Percentiles rank a stretch among this genome's conserved stretches.
phyloP scores from a whole-genome alignment of 2,888 invertebrate genomes.

The Hirtodrosophila trivittata region DNA sequence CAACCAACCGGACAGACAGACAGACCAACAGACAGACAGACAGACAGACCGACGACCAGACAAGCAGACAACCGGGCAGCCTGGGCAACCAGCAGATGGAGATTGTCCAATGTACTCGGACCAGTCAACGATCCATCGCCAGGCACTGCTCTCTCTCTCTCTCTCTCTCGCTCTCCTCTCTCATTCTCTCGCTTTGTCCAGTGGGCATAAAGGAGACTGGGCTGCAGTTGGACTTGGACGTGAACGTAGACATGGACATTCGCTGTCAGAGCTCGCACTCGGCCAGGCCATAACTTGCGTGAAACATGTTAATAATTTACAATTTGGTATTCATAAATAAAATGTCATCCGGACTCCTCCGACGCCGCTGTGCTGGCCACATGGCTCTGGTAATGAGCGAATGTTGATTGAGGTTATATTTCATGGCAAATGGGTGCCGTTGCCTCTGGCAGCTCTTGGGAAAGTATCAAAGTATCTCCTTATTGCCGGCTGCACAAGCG shows the following conservation, averaged over 20 bases:
- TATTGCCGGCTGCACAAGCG: constrained; percentile 31
- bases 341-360: constrained; percentile 75
- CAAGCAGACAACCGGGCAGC: background rate
- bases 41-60: no score
- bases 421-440: constrained; percentile 76
- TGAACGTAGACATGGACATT: constrained; percentile 44
- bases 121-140: constrained; percentile 56
- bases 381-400: constrained; percentile 72
- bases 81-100: constrained; percentile 23
- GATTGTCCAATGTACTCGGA: constrained; percentile 44
- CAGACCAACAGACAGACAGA: no score
- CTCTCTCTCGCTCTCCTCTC: constrained; percentile 4
- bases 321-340: constrained; percentile 84
- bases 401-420: constrained; percentile 83
- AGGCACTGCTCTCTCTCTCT: constrained; percentile 20
- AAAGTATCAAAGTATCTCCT: constrained; percentile 49
- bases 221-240: constrained; percentile 25
- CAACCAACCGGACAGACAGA: constrained; percentile 18
- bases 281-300: constrained; percentile 78
- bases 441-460: constrained; percentile 48
- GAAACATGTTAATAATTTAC: constrained; percentile 84
- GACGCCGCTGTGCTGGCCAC: constrained; percentile 19
- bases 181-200: background rate
- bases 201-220: no score
- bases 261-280: constrained; percentile 52